phyloP scores from a whole-genome alignment of 2,113 vertebrate species.

The Poeciliopsis occidentalis region DNA sequence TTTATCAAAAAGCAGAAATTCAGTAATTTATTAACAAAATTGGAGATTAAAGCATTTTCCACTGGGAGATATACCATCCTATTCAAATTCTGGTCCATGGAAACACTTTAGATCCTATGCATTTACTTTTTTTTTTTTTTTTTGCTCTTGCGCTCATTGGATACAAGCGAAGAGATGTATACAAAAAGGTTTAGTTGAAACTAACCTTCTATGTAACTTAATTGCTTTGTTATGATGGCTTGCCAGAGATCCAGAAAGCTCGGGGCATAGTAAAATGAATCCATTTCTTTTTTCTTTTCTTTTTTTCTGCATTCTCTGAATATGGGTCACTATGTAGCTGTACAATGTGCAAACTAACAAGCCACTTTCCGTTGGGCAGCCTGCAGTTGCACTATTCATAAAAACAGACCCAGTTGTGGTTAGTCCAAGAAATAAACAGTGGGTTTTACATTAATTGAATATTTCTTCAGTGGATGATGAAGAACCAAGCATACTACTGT shows the following conservation, averaged over 20 bases:
- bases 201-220: no score
- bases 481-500: background rate
- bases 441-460: slow-evolving; percentile 5
- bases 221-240: no score
- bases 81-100: background rate
- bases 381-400: slow-evolving; percentile 27
- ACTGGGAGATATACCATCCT: background rate
- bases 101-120: background rate
- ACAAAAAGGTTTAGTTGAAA: no score
- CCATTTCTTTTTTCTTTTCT: background rate
- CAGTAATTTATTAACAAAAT: background rate
- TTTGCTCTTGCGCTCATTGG: background rate
- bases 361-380: slow-evolving; percentile 47
- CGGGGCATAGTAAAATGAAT: slow-evolving; percentile 16
- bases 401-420: background rate
- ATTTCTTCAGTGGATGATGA: background rate
- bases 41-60: background rate
- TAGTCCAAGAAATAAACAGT: background rate
- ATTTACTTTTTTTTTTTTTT: background rate
- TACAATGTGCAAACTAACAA: slow-evolving; percentile 62
- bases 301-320: slow-evolving; percentile 34
- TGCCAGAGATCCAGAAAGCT: background rate
- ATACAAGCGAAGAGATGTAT: background rate
- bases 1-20: background rate
- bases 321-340: slow-evolving; percentile 61